Conservation (phyloP, 2,888 invertebrate species). For the Troides aeacus region DNA sequence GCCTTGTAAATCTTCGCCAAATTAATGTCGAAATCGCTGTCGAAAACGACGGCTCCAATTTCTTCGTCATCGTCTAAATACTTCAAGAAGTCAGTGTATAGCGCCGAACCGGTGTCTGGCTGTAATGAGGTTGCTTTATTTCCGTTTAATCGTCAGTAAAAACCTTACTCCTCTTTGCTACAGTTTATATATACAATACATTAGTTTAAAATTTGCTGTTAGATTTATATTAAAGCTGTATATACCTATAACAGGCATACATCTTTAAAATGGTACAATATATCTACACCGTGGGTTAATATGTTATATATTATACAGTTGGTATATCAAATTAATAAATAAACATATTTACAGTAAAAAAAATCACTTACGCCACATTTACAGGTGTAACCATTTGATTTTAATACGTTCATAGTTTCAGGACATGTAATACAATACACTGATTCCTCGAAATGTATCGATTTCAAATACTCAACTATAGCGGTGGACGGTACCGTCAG, state of each 20-base stretch:
- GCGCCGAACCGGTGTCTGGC: constrained; percentile 53
- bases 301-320: too few species aligned
- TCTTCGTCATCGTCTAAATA: constrained; percentile 62
- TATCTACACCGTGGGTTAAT: too few species aligned
- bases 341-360: too few species aligned
- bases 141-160: too few species aligned
- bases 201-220: too few species aligned
- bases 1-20: constrained; percentile 75
- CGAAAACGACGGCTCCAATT: constrained; percentile 80
- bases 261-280: too few species aligned
- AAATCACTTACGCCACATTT: constrained; percentile 62
- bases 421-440: constrained; percentile 67
- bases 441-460: constrained; percentile 71
- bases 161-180: too few species aligned
- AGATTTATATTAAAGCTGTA: too few species aligned
- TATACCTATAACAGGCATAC: too few species aligned
- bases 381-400: constrained; percentile 64
- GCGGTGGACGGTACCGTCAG: constrained; percentile 74
- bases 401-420: constrained; percentile 56
- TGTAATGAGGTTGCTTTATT: constrained; percentile 30
- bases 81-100: constrained; percentile 49
- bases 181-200: too few species aligned
- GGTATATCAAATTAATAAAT: too few species aligned
- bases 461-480: constrained; percentile 76
- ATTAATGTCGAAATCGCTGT: constrained; percentile 74